Conservation (phyloP, 2,797 vertebrate genomes). For the Periparus ater region DNA sequence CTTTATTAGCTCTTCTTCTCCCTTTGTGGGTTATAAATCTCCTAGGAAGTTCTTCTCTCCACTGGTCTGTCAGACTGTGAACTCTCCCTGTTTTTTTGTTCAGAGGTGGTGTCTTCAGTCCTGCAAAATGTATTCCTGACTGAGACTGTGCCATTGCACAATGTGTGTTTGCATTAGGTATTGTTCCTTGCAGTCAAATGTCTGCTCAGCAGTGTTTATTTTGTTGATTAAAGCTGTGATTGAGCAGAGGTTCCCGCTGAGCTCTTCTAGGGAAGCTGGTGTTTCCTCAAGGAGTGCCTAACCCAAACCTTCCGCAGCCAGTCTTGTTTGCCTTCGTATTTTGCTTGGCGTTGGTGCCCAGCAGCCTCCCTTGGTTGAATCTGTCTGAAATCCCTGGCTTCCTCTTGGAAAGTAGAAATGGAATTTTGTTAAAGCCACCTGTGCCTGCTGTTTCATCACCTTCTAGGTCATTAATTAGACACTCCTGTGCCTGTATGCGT, state of each 20-base stretch:
- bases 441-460: not conserved
- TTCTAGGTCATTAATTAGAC: not conserved
- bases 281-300: constrained; percentile 16
- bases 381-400: not conserved
- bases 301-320: not conserved
- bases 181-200: constrained; percentile 17
- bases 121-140: not conserved
- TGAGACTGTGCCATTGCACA: not conserved
- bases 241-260: not conserved
- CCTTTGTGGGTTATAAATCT: not conserved
- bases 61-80: not conserved
- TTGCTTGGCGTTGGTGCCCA: not conserved
- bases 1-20: not conserved
- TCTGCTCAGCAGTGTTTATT: not conserved
- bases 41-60: not conserved
- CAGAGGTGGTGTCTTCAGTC: not conserved
- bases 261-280: not conserved
- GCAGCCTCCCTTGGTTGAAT: not conserved
- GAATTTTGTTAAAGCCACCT: not conserved
- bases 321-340: not conserved
- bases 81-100: not conserved
- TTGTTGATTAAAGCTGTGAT: constrained; percentile 22
- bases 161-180: not conserved
- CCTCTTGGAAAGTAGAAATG: not conserved
- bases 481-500: not conserved